Evolutionary conservation across 2,113 vertebrate genomes (phyloP), one percentile per base, ranked within the genome.

Genomic region (Cyanoramphus novaezelandiae): DNA sequence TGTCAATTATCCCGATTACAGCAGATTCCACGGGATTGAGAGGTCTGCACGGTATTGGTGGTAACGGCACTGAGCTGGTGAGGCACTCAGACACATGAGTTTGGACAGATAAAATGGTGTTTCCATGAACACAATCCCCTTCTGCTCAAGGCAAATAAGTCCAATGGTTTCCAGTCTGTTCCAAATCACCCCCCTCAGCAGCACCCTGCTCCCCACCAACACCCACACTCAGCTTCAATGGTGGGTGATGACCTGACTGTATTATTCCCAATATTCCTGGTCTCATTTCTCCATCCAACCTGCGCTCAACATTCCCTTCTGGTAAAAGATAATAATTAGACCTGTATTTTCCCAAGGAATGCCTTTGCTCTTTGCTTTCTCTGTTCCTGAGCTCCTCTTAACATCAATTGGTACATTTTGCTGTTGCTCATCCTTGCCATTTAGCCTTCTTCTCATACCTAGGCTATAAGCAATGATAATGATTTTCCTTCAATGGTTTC

Each of bases 1-100:
- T 1, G 17, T 31, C n/a, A 23, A 11, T 3, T 0, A 0, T 68
- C 74, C 24, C 10, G 6, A 18, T 52, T 46, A 46, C 16, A 46
- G 39, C 4, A n/a, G 43, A 19, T 57, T 49, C 35, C 27, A 23
- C 31, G 13, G 25, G 47, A 35, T 17, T 62, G 37, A 63, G 64
- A 63, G 31, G 35, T 43, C 57, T 64, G 31, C 35, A 18, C 7
- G 0, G 6, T 29, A 12, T 8, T 39, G 24, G 16, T 1, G 3
- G 44, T 29, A 59, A 39, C 0, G 0, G 41, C 50, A n/a, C 18
- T 76, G 53, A 41, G 62, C 64, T 31, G 55, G 55, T 35, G 47
- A 41, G 63, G 39, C 64, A 37, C 49, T 49, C 64, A 19, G 27
- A 37, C 35, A 29, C 24, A 12, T 46, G 7, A 28, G 7, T 33